Base-by-base conservation (phyloP, 2,888 invertebrate genomes). In the Tillus elongatus region DNA sequence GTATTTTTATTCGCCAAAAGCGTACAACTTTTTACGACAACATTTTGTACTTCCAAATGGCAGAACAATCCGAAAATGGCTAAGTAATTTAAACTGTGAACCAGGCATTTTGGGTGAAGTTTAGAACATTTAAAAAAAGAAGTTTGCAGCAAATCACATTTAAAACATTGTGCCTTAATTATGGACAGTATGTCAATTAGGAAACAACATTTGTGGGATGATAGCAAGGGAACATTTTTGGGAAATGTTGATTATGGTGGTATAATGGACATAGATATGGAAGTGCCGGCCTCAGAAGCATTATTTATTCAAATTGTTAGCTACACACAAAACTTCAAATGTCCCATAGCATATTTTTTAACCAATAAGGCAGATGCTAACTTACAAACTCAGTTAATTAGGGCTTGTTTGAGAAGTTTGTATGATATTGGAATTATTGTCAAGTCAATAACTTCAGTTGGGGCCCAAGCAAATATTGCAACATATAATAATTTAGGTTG, bases 291-390 rank as follows among this genome's bases (percentile, higher is more conserved):
- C 29, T 33, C 41, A 44, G n/a, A n/a, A 28, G 42, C 41, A 3
- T 27, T 42, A 16, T 15, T 44, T 14, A 38, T 45, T 11, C 40
- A 38, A 34, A 42, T 44, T 9, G 42, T 46, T 10, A 35, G 26
- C 29, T 40, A 43, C 24, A 34, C 32, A 16, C 30, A 35, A 6
- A 39, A 41, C 2, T 43, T 43, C 24, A 47, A 45, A 40, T 49
- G 44, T 14, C 47, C 45, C n/a, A 40, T 47, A 4, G 47, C 39
- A n/a, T 49, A 47, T 30, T 47, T 49, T 42, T 30, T 39, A 41
- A 48, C n/a, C n/a, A n/a, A n/a, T n/a, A n/a, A n/a, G n/a, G n/a
- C n/a, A n/a, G n/a, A n/a, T n/a, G n/a, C n/a, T n/a, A n/a, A n/a
- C n/a, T n/a, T n/a, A n/a, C n/a, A n/a, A n/a, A n/a, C n/a, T n/a